Evolutionary conservation across 2,113 vertebrate genomes (phyloP).

Genomic region (Nyctereutes procyonoides): DNA sequence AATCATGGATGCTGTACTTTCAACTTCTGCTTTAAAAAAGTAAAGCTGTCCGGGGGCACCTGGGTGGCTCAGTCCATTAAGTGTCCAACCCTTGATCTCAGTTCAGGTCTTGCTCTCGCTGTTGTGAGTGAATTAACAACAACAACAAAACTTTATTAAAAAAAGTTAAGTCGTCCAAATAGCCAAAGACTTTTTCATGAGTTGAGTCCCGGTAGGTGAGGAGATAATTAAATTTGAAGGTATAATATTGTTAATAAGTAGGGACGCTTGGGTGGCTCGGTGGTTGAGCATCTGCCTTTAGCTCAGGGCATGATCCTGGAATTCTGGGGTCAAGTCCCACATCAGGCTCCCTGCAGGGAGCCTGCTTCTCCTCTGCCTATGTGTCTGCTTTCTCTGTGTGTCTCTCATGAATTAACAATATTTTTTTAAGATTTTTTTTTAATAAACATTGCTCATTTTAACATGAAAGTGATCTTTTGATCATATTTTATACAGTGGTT

Average conservation of each 20-base stretch:
- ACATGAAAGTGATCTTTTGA: background rate
- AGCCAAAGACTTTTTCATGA: background rate
- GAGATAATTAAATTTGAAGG: background rate
- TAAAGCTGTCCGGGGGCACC: background rate
- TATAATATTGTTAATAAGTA: background rate
- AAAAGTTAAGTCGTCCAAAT: background rate
- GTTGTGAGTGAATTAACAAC: background rate
- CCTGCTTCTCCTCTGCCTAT: too few species aligned
- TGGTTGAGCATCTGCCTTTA: too few species aligned
- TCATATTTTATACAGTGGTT: background rate
- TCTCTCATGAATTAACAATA: too few species aligned
- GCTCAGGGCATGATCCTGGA: too few species aligned
- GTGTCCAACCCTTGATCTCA: background rate
- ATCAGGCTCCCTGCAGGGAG: too few species aligned
- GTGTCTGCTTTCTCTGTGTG: too few species aligned
- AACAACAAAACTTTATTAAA: background rate
- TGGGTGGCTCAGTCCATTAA: background rate
- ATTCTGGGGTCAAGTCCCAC: too few species aligned
- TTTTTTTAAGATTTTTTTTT: background rate
- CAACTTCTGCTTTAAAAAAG: background rate
- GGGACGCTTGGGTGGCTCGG: too few species aligned
- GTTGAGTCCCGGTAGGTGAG: background rate
- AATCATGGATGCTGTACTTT: background rate
- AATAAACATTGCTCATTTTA: background rate
- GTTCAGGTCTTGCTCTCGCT: background rate